Evolutionary conservation across 2,888 invertebrate genomes (phyloP).

Genomic region (Drosophila macrospina): DNA sequence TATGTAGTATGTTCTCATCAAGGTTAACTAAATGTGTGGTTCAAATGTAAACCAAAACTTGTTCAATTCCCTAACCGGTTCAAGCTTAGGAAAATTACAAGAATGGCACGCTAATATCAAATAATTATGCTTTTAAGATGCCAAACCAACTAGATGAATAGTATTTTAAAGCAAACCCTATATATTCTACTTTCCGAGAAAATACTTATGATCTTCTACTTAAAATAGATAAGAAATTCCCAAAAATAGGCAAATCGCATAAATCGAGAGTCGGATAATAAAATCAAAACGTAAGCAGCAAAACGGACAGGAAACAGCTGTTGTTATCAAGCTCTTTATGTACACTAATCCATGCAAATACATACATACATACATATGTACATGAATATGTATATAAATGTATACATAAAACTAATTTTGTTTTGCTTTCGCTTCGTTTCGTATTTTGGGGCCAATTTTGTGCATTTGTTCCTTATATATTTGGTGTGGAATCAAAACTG

Average conservation of each 20-base stretch:
- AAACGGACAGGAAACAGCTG: slow-evolving; percentile 54
- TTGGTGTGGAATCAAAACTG: slow-evolving; percentile 27
- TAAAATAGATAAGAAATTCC: slow-evolving; percentile 38
- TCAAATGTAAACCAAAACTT: slow-evolving; percentile 3
- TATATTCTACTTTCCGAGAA: no score
- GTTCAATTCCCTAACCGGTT: slow-evolving; percentile 2
- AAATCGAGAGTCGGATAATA: slow-evolving; percentile 33
- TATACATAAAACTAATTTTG: slow-evolving; percentile 46
- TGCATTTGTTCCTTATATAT: slow-evolving; percentile 20
- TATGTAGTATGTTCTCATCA: slow-evolving; percentile 18
- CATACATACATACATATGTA: neutral
- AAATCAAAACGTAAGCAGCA: slow-evolving; percentile 24
- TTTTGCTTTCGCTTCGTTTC: slow-evolving; percentile 44
- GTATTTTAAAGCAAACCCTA: no score
- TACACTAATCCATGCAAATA: neutral
- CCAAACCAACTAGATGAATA: slow-evolving; percentile 1
- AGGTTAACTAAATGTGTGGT: slow-evolving; percentile 24
- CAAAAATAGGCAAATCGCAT: slow-evolving; percentile 50
- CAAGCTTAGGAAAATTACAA: neutral
- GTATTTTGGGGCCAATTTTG: slow-evolving; percentile 43
- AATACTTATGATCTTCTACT: neutral
- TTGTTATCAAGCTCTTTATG: slow-evolving; percentile 40
- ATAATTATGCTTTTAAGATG: slow-evolving; percentile 2
- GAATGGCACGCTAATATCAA: neutral
- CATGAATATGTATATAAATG: neutral